A percentile compares a stretch with the other conserved stretches of the same genome.
These are phyloP conservation scores for Lepisosteus osseus DNA, from an alignment of 2,113 vertebrate genomes.

Conservation along the genomic window DNA sequence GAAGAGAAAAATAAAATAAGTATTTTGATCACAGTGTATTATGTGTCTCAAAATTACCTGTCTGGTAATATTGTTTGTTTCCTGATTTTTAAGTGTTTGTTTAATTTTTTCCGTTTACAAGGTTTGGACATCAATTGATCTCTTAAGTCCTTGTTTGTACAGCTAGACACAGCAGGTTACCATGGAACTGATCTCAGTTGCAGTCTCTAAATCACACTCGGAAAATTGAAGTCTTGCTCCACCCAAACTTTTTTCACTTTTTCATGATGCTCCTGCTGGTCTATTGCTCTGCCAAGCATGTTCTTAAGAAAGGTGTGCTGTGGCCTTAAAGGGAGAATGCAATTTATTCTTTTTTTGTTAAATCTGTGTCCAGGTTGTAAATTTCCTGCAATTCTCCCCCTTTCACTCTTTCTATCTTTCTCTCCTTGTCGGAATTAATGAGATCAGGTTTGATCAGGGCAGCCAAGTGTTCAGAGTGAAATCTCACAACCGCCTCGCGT, in stretches of 20 bases:
- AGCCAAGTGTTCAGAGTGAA: slow-evolving; percentile 99
- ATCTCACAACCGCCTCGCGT: slow-evolving; percentile 97
- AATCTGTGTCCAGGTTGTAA: slow-evolving; percentile 93
- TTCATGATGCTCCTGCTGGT: neutral
- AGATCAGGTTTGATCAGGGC: slow-evolving; percentile 99
- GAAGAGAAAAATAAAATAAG: no score
- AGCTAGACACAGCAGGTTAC: neutral
- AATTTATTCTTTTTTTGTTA: slow-evolving; percentile 80
- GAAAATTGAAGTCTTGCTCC: neutral
- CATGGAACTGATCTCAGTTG: neutral
- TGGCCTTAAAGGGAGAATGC: slow-evolving; percentile 62
- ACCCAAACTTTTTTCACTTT: neutral
- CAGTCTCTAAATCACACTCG: no score
- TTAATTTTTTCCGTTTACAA: no score
- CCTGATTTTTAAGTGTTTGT: no score
- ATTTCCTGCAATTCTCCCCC: slow-evolving; percentile 90
- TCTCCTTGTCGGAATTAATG: slow-evolving; percentile 99
- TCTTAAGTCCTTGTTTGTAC: no score
- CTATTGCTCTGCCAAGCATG: neutral
- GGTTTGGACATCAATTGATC: no score
- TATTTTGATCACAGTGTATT: no score
- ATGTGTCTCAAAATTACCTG: no score
- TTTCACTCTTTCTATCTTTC: slow-evolving; percentile 76
- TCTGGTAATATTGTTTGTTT: no score
- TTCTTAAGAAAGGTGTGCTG: slow-evolving; percentile 8